A percentile compares a stretch with the other conserved stretches of the same genome.
Evolutionary conservation across 2,888 invertebrate genomes (phyloP).

Genomic region (Caenorhabditis sp.): DNA sequence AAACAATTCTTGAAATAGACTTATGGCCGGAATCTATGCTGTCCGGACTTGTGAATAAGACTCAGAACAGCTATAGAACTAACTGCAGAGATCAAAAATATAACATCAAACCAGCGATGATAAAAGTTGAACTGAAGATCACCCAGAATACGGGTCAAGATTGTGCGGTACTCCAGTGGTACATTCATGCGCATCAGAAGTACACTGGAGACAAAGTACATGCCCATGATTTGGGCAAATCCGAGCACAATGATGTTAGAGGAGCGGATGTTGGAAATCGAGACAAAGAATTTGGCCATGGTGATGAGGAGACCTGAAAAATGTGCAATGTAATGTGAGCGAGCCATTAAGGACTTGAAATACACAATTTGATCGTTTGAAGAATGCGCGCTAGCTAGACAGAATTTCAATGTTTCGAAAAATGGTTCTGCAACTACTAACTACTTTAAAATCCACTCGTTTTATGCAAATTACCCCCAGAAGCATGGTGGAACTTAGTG

Average conservation of each 20-base stretch:
- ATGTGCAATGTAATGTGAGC: no score
- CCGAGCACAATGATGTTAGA: slow-evolving; percentile 97
- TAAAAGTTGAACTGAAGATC: slow-evolving; percentile 99
- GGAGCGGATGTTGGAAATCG: slow-evolving; percentile 97
- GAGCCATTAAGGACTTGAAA: no score
- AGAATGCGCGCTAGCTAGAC: no score
- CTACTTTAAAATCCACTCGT: no score
- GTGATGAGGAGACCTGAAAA: slow-evolving; percentile 87
- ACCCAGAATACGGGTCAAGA: slow-evolving; percentile 88
- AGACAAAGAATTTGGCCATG: slow-evolving; percentile 99
- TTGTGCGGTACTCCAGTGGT: slow-evolving; percentile 90
- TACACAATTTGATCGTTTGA: no score
- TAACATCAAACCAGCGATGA: slow-evolving; percentile 99
- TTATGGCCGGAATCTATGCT: slow-evolving; percentile 26
- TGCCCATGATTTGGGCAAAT: slow-evolving; percentile 98
- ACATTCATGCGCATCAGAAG: slow-evolving; percentile 98
- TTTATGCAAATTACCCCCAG: no score
- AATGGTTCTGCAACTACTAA: no score
- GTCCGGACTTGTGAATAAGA: slow-evolving; percentile 87
- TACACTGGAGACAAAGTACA: slow-evolving; percentile 99
- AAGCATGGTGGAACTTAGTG: no score
- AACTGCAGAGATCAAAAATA: slow-evolving; percentile 93
- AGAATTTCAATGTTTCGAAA: no score
- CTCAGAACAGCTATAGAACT: slow-evolving; percentile 95
- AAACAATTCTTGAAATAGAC: neutral